Base-by-base conservation (phyloP, 2,113 vertebrate genomes). In the Lophius piscatorius region DNA sequence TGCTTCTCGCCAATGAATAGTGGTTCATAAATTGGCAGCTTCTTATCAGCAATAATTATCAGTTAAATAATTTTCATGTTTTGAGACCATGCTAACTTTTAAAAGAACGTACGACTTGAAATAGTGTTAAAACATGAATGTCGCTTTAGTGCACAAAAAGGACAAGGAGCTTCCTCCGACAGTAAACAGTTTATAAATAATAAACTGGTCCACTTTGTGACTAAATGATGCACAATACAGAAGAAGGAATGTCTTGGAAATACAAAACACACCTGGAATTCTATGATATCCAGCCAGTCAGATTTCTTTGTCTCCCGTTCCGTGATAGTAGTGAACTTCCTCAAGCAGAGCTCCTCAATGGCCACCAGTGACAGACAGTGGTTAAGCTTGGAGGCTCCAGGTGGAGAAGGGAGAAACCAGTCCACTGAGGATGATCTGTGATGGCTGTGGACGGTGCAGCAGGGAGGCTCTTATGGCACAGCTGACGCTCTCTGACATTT, bases 51-150 rank as follows among this genome's bases (percentile, higher is more conserved):
- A 6, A 58, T 23, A 48, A 68, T 66, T 17, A 65, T 48, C 41
- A 50, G 46, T 64, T 73, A 62, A 68, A 74, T 68, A 82, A 68
- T 14, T 65, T 71, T 24, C 20, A 61, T n/a, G 38, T 38, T 74
- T 59, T 78, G 77, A 65, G 63, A 70, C 76, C 62, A 55, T 38
- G 39, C 46, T 28, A 64, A 67, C 31, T 28, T 57, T 40, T 7
- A 45, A 78, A 78, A 42, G 61, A 38, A 82, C 17, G n/a, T 21
- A 61, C 60, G 24, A 31, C 13, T 62, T 69, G 39, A 66, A 80
- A 80, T 83, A 77, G 76, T 81, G 80, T 86, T 81, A 65, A 81
- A 79, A 83, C 31, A 73, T 70, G 49, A 45, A 65, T 11, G 42
- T 63, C 23, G 47, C 28, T 61, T 81, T 77, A 84, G 83, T 80